Base-by-base conservation (phyloP, 2,888 invertebrate genomes). In the Iphiclides podalirius region DNA sequence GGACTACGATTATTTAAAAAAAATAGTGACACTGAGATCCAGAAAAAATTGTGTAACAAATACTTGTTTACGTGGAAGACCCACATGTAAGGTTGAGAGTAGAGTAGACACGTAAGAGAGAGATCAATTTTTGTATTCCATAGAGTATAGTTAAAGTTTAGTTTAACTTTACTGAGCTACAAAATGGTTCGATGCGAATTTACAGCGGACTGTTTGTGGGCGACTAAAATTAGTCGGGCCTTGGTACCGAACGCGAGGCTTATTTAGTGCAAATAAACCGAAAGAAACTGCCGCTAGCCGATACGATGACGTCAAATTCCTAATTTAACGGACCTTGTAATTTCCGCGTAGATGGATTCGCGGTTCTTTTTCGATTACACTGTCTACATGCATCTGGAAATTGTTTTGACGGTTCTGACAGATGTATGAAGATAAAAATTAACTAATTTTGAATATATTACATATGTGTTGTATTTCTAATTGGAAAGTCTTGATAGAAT, bases 161-260 rank as follows among this genome's bases (percentile, higher is more conserved):
- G n/a, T n/a, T n/a, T n/a, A n/a, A n/a, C n/a, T n/a, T n/a, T n/a
- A n/a, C n/a, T n/a, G n/a, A n/a, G n/a, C n/a, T n/a, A n/a, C n/a
- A 17, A 20, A 13, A 11, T 13, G 23, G n/a, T 28, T 9, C 28
- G n/a, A 28, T 9, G 20, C 33, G 20, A 33, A 46, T 17, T 14
- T 26, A 26, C 13, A 39, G 13, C 39, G n/a, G 7, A 38, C 38
- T 45, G n/a, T n/a, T n/a, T n/a, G 28, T 8, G 16, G 11, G 8
- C 46, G 14, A 38, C 46, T 47, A 47, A 39, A 47, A 23, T 47
- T 47, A 47, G 39, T 13, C 15, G 23, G 39, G 2, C 46, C 46
- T 47, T 47, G 46, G 28, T 17, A 39, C 7, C 31, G 6, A n/a
- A 31, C 37, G 45, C 39, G 39, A 28, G 26, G 11, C 17, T 38